Evolutionary conservation across 2,888 invertebrate genomes (phyloP), one percentile per base, ranked within the genome.

Genomic region (Apamea crenata): DNA sequence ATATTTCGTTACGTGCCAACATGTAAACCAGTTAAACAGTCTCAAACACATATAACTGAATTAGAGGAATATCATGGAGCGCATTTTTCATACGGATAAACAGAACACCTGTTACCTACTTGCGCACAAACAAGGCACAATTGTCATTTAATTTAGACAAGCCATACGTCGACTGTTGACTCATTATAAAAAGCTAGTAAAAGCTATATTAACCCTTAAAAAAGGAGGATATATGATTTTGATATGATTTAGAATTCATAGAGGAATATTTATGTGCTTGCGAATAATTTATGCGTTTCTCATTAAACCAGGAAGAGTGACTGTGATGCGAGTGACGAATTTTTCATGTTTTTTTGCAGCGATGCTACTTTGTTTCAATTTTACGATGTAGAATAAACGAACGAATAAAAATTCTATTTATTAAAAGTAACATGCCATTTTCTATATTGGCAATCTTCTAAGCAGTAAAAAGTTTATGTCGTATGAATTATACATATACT

Each of bases 41-140:
- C 71, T 29, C 25, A 75, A 75, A 75, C 71, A 66, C 63, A 53
- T 29, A 67, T 63, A 65, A 72, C 86, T 88, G 81, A 88, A 88
- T 88, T 91, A 86, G 84, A 89, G 81, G 87, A 89, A 91, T 88
- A 89, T 88, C 88, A 89, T 77, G 89, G 86, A 90, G 89, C 83
- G 88, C 82, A 90, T 93, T 92, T 92, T 91, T 91, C 91, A 91
- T 91, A 89, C 78, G 88, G 87, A 86, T 92, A 87, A 91, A 91
- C 91, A 91, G 88, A 91, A 89, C 94, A 94, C 93, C 93, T 94
- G 94, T 92, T 93, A 92, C 92, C 91, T 90, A 89, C 65, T 88
- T 89, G 89, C 85, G 84, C 86, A 89, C 84, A 86, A 88, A 91
- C 88, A 90, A 86, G 89, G 87, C 86, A 87, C 91, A 91, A 92